phyloP scores from a whole-genome alignment of 2,888 invertebrate genomes.

The Leucania comma region DNA sequence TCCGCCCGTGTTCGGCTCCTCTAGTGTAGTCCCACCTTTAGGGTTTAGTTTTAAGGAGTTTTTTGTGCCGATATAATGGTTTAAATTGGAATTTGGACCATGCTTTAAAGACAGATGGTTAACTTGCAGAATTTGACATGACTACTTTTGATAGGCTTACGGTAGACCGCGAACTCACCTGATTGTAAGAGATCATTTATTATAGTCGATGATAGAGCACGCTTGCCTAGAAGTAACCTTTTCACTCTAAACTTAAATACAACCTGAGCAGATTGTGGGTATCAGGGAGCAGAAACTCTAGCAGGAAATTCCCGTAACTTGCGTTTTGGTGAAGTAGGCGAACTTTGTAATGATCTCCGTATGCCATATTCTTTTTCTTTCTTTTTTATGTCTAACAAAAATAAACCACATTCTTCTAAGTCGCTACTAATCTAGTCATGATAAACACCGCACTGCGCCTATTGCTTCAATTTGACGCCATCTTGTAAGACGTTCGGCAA shows the following conservation, averaged over 20 bases:
- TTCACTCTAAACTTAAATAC: background rate
- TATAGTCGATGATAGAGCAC: background rate
- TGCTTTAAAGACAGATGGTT: background rate
- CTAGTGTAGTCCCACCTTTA: too few species aligned
- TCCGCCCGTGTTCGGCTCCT: too few species aligned
- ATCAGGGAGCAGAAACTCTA: background rate
- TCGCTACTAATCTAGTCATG: background rate
- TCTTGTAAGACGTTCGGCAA: slow-evolving; percentile 25
- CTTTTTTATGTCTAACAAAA: background rate
- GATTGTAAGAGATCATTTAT: background rate
- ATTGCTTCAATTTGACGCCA: slow-evolving; percentile 26
- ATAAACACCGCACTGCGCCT: slow-evolving; percentile 39
- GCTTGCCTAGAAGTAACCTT: background rate
- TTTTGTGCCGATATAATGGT: background rate
- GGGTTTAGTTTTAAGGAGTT: too few species aligned
- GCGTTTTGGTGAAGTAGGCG: background rate
- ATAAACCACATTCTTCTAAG: background rate
- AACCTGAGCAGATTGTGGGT: background rate
- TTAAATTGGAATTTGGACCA: background rate
- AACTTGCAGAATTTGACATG: too few species aligned
- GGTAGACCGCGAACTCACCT: background rate
- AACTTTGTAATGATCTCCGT: background rate
- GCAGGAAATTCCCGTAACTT: background rate
- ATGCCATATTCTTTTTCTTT: too few species aligned
- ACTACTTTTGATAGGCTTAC: too few species aligned